Conservation (phyloP, 2,888 invertebrate genomes). For the Amorpha juglandis region DNA sequence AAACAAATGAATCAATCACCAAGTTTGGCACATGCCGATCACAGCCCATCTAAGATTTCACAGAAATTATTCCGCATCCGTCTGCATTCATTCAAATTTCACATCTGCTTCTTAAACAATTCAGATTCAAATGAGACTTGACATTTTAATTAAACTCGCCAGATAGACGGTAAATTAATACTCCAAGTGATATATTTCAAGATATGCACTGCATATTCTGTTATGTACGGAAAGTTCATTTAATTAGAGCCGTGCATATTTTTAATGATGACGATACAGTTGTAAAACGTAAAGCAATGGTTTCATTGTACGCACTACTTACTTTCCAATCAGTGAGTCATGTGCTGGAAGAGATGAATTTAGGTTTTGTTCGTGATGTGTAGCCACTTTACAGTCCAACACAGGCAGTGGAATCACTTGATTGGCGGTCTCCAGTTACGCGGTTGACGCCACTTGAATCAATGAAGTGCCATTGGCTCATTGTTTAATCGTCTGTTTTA, state of each 20-base stretch:
- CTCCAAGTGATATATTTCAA: constrained; percentile 8
- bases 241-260: background rate
- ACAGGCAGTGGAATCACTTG: constrained; percentile 42
- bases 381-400: constrained; percentile 2
- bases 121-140: constrained; percentile 32
- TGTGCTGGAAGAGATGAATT: constrained; percentile 9
- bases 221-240: background rate
- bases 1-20: constrained; percentile 46
- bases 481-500: constrained; percentile 80
- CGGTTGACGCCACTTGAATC: constrained; percentile 75
- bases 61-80: constrained; percentile 32
- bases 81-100: constrained; percentile 31
- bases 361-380: constrained; percentile 13
- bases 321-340: constrained; percentile 21
- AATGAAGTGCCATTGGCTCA: constrained; percentile 77
- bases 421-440: constrained; percentile 74
- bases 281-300: constrained; percentile 6
- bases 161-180: constrained; percentile 31
- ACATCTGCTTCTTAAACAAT: constrained; percentile 38
- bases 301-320: background rate
- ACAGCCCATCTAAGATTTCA: constrained; percentile 4
- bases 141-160: constrained; percentile 37
- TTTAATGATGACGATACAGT: constrained; percentile 5
- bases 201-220: background rate
- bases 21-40: constrained; percentile 16